These are phyloP conservation scores for Drosophila kurseongensis DNA, from an alignment of 1,140 invertebrate species.

Conservation along the genomic window DNA sequence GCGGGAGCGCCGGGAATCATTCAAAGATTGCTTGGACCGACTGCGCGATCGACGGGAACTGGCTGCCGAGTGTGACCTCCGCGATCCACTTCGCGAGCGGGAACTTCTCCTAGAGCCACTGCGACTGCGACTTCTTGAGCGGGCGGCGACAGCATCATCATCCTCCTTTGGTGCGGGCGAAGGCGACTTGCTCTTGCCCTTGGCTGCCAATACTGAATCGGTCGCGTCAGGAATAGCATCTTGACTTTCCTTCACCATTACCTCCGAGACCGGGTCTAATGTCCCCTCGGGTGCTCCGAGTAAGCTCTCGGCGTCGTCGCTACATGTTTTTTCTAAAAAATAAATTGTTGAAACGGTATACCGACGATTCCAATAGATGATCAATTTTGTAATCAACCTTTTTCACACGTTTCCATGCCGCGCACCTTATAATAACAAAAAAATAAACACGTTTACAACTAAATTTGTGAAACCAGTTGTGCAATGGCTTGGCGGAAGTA, in stretches of 20 bases:
- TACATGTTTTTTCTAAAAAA: conserved; percentile 15
- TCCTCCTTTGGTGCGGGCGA: background rate
- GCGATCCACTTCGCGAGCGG: conserved; percentile 81
- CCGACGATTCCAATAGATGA: background rate
- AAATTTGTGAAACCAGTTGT: background rate
- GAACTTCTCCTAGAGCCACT: conserved; percentile 63
- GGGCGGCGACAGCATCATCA: background rate
- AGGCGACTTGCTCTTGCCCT: conserved; percentile 15
- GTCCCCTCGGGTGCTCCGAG: background rate
- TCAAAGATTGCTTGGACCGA: conserved; percentile 76
- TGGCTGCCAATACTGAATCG: conserved; percentile 18
- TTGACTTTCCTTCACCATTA: background rate
- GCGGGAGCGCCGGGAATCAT: conserved; percentile 75
- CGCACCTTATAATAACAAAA: no score
- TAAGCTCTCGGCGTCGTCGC: conserved; percentile 4
- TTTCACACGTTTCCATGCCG: conserved; percentile 22
- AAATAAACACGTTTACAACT: background rate
- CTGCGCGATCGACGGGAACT: conserved; percentile 84
- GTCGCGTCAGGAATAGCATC: conserved; percentile 8
- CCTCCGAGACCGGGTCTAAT: background rate
- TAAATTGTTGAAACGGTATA: background rate
- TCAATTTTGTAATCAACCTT: conserved; percentile 21
- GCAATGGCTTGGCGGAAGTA: background rate
- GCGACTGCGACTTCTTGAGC: conserved; percentile 19
- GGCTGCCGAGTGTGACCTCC: conserved; percentile 54